Conservation (phyloP, 2,797 vertebrate genomes). For the Chrysocyon brachyurus region DNA sequence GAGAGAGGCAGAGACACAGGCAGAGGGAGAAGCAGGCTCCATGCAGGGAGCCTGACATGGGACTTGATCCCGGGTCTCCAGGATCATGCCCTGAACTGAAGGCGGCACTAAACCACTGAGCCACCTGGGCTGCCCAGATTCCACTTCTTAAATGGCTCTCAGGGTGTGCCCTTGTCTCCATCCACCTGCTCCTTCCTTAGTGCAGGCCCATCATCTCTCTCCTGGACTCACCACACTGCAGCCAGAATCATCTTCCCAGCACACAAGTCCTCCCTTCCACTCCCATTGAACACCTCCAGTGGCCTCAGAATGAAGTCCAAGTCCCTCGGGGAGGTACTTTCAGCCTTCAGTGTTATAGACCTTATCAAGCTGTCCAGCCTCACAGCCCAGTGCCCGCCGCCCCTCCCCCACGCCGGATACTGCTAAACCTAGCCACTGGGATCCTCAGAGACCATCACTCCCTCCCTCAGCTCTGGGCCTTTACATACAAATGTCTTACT, state of each 20-base stretch:
- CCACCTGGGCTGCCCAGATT: neutral
- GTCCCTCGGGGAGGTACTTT: neutral
- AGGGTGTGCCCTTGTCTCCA: neutral
- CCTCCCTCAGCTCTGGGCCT: neutral
- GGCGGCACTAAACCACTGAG: neutral
- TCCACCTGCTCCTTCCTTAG: neutral
- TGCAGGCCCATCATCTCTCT: neutral
- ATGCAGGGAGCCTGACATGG: neutral
- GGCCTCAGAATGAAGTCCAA: neutral
- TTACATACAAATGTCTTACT: neutral
- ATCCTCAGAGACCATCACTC: neutral
- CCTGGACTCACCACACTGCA: neutral
- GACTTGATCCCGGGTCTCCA: too few species aligned
- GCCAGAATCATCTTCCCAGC: neutral
- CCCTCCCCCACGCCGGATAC: neutral
- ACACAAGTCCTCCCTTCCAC: neutral
- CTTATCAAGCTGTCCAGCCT: neutral
- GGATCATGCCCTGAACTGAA: neutral
- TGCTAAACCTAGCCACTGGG: neutral
- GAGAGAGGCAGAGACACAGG: neutral
- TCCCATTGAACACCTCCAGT: neutral
- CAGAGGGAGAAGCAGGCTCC: neutral
- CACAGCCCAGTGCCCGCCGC: neutral
- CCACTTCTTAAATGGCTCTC: neutral
- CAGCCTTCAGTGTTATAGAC: neutral